These are phyloP conservation scores for Corythoichthys haematopterus DNA, from an alignment of 2,113 vertebrate genomes.

Conservation along the genomic window DNA sequence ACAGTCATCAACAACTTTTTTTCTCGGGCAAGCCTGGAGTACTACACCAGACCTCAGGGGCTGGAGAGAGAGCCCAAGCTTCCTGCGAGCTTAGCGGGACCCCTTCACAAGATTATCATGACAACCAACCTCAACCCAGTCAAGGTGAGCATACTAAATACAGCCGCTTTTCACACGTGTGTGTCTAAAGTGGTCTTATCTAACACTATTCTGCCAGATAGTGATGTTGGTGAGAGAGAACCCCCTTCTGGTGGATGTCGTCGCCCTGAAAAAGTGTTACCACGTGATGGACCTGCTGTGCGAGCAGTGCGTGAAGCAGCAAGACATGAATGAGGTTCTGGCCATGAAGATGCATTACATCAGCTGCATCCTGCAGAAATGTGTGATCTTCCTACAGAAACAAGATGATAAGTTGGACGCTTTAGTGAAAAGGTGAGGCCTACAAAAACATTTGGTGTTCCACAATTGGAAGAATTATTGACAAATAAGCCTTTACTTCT, in stretches of 20 bases:
- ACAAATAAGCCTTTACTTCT: too few relatives aligned
- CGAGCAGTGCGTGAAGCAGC: constrained; percentile 91
- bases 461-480: neutral
- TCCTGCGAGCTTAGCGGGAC: constrained; percentile 81
- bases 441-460: neutral
- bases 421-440: constrained; percentile 79
- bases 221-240: constrained; percentile 86
- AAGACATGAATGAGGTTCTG: constrained; percentile 91
- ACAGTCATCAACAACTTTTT: constrained; percentile 95
- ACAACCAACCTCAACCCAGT: constrained; percentile 91
- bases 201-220: constrained; percentile 58
- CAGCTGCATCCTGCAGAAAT: constrained; percentile 86
- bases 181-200: too few relatives aligned
- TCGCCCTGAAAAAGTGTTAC: constrained; percentile 81
- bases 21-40: constrained; percentile 83
- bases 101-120: constrained; percentile 90
- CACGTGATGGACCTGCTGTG: constrained; percentile 88
- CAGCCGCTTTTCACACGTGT: neutral
- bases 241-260: constrained; percentile 77
- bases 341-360: constrained; percentile 96
- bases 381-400: constrained; percentile 77
- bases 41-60: constrained; percentile 87
- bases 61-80: constrained; percentile 85
- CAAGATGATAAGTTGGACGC: constrained; percentile 79
- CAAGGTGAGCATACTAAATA: constrained; percentile 72